Conservation (phyloP, 2,113 vertebrate genomes). For the Tenebrosternarchus preto region DNA sequence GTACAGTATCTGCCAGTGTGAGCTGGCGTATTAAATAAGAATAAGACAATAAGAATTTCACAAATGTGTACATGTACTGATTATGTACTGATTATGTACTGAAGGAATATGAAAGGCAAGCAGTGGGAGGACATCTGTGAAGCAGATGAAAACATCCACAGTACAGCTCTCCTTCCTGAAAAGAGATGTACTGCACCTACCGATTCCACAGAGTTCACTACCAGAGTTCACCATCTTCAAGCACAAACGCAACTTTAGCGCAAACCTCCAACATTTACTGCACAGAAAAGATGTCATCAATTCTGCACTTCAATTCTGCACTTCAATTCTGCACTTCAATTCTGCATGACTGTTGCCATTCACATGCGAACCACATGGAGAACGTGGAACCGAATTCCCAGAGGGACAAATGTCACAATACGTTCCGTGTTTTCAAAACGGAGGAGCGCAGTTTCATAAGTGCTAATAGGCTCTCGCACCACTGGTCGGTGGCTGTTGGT, state of each 20-base stretch:
- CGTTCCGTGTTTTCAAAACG: no score
- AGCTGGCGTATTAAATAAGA: constrained; percentile 18
- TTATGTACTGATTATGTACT: not conserved
- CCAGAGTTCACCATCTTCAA: not conserved
- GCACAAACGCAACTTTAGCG: not conserved
- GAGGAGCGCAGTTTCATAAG: no score
- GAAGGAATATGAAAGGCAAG: constrained; percentile 22
- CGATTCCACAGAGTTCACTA: not conserved
- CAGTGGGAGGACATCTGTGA: constrained; percentile 38
- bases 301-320: no score
- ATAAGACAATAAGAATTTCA: not conserved
- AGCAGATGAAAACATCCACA: constrained; percentile 36
- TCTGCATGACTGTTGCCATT: not conserved
- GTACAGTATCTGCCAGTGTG: not conserved
- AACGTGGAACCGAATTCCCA: not conserved
- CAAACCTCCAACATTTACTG: not conserved
- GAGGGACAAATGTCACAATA: not conserved
- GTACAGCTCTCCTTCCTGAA: not conserved
- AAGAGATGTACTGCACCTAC: not conserved
- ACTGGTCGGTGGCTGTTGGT: no score
- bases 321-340: no score
- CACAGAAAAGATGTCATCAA: no score
- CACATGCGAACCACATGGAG: not conserved
- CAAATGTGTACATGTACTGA: not conserved
- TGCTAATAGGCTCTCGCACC: no score